phyloP scores from a whole-genome alignment of 2,888 invertebrate species.

The Calephelis perditalis region DNA sequence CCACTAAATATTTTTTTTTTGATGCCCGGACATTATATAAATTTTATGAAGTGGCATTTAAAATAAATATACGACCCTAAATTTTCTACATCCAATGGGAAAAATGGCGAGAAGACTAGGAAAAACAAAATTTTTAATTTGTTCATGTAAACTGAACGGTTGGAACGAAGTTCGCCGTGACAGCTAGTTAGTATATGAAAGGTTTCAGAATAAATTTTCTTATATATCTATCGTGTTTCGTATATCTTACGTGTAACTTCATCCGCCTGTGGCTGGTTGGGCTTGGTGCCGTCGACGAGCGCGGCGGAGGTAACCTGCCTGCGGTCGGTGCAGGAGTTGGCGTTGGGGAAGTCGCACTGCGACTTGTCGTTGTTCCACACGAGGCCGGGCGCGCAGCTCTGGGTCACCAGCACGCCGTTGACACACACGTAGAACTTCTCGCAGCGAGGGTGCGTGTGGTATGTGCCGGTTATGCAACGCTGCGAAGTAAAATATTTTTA shows the following conservation, averaged over 20 bases:
- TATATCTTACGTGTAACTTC: constrained; percentile 37
- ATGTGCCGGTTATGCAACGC: constrained; percentile 84
- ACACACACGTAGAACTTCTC: constrained; percentile 88
- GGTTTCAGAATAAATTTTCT: too few species aligned
- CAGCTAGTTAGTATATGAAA: too few species aligned
- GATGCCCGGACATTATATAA: too few species aligned
- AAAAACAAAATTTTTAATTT: too few species aligned
- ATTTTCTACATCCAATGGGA: too few species aligned
- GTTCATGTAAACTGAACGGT: too few species aligned
- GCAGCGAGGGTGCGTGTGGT: constrained; percentile 86
- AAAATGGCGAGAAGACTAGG: too few species aligned
- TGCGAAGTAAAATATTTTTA: constrained; percentile 27
- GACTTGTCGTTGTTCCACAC: constrained; percentile 82
- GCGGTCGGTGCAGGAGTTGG: constrained; percentile 78
- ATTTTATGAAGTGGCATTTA: too few species aligned
- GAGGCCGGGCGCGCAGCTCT: constrained; percentile 86
- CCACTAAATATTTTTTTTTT: too few species aligned
- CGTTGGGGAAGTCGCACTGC: constrained; percentile 87
- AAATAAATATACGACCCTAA: too few species aligned
- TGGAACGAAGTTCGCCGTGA: too few species aligned
- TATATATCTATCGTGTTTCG: too few species aligned
- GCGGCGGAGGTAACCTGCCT: constrained; percentile 44
- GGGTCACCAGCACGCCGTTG: constrained; percentile 82
- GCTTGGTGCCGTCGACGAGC: constrained; percentile 43
- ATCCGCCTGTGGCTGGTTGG: constrained; percentile 38